Evolutionary conservation across 2,113 vertebrate genomes (phyloP).

Genomic region (Panurus biarmicus): DNA sequence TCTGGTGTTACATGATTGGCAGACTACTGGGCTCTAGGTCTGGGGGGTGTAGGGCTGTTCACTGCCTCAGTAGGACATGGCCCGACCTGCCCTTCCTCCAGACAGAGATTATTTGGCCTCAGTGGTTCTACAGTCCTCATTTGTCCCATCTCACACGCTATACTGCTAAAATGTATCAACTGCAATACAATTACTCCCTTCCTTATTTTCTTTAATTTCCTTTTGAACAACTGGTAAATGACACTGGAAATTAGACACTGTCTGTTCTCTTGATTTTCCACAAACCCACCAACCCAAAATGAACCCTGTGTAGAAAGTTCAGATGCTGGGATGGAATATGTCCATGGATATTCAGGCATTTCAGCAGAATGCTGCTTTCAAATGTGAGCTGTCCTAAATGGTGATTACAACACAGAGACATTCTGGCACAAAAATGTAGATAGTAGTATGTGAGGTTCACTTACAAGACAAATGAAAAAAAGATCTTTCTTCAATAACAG

Average conservation of each 20-base stretch:
- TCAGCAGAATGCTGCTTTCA: background rate
- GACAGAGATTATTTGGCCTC: background rate
- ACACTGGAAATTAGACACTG: background rate
- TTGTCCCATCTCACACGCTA: background rate
- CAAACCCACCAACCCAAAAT: background rate
- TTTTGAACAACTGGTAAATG: background rate
- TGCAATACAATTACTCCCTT: background rate
- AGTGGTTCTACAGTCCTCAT: background rate
- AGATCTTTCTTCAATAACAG: background rate
- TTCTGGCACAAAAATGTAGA: background rate
- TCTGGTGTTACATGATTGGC: background rate
- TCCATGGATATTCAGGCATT: background rate
- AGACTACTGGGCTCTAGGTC: rapidly evolving
- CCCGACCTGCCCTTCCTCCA: background rate
- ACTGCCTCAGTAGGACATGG: too few species aligned
- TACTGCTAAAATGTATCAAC: background rate
- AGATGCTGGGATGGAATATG: background rate
- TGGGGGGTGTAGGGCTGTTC: background rate
- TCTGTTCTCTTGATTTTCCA: background rate
- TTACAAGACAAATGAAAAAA: background rate
- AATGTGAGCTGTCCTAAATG: background rate
- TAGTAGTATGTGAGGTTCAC: background rate
- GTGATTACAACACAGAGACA: background rate
- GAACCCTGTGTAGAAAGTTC: background rate
- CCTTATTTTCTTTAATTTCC: background rate